A percentile compares a stretch with the other conserved stretches of the same genome.
phyloP scores from a whole-genome alignment of 2,888 invertebrate species.

The Anthoptus insignis region DNA sequence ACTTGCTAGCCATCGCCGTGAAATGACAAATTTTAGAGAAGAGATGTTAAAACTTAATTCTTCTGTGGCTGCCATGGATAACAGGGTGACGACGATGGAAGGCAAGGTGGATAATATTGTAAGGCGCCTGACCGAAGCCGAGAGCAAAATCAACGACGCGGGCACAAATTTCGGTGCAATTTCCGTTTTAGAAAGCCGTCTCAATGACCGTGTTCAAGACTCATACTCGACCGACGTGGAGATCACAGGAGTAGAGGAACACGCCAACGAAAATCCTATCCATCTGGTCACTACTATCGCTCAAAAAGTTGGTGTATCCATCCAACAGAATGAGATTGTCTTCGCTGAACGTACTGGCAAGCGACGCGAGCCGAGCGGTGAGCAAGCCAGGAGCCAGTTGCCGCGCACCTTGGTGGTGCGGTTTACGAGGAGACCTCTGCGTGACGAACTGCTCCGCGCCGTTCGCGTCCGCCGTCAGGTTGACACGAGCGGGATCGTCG shows the following conservation, averaged over 20 bases:
- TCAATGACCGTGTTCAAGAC: background rate
- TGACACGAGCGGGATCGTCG: constrained; percentile 28
- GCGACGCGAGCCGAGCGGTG: background rate
- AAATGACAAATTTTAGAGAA: background rate
- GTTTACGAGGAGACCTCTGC: constrained; percentile 28
- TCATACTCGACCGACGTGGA: background rate
- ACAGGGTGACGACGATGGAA: background rate
- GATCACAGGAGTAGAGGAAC: background rate
- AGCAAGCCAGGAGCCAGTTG: background rate
- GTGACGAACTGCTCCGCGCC: constrained; percentile 37
- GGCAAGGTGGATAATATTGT: background rate
- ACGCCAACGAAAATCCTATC: background rate
- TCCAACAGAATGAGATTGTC: background rate
- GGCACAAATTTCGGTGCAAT: background rate
- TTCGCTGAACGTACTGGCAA: background rate
- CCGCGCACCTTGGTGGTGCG: background rate
- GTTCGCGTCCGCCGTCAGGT: constrained; percentile 36
- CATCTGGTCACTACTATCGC: background rate
- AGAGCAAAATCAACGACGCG: background rate
- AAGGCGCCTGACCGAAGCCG: background rate
- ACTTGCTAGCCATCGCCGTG: background rate
- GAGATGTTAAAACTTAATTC: background rate
- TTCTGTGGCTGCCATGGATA: background rate
- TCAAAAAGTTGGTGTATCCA: background rate
- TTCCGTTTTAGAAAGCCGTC: background rate